Conservation (phyloP, 2,888 invertebrate genomes). For the Punctoribates punctum region DNA sequence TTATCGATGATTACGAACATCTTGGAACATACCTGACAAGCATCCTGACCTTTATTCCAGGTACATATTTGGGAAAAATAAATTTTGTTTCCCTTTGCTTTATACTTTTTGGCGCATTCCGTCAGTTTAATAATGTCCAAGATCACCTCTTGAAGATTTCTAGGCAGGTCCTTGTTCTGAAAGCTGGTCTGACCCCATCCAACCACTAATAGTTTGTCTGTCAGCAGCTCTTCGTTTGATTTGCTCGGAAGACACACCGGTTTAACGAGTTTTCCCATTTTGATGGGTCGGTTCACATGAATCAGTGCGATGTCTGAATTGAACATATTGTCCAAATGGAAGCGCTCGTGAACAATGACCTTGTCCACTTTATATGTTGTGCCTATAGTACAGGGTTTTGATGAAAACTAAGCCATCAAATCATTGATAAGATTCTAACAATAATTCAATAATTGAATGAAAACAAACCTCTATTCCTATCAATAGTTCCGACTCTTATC, state of each 20-base stretch:
- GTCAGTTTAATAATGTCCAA: neutral
- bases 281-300: neutral
- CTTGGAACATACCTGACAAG: slow-evolving; percentile 2
- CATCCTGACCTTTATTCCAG: neutral
- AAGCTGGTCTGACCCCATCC: slow-evolving; percentile 26
- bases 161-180: slow-evolving; percentile 12
- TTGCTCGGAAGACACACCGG: neutral
- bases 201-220: neutral
- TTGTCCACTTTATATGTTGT: slow-evolving; percentile 25
- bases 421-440: neutral
- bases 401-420: neutral
- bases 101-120: slow-evolving; percentile 6
- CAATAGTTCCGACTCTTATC: slow-evolving; percentile 2
- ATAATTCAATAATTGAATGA: neutral
- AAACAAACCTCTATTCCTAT: neutral
- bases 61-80: slow-evolving; percentile 16
- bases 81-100: neutral
- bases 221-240: neutral
- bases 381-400: slow-evolving; percentile 1
- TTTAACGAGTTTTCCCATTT: neutral
- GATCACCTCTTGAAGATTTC: slow-evolving; percentile 4
- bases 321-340: slow-evolving; percentile 14
- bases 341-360: slow-evolving; percentile 21
- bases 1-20: neutral
- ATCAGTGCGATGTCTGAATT: slow-evolving; percentile 18